phyloP scores from a whole-genome alignment of 2,113 vertebrate genomes.

The Catharus fuscescens region DNA sequence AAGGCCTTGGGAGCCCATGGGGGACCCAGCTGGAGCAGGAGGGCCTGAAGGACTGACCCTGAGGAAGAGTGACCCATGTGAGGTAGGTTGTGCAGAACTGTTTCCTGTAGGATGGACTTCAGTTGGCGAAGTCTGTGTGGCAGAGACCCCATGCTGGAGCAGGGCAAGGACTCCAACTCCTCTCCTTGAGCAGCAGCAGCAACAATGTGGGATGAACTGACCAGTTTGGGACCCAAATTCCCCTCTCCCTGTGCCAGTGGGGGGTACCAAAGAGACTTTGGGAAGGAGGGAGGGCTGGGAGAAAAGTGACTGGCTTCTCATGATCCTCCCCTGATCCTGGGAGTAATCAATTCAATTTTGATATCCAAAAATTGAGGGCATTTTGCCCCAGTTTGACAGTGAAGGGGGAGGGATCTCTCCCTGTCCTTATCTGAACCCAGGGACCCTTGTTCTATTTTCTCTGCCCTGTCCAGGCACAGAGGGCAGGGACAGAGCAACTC shows the following conservation, averaged over 20 bases:
- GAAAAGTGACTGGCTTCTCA: neutral
- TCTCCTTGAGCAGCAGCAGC: neutral
- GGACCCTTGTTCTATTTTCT: neutral
- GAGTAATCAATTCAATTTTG: neutral
- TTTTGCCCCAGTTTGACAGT: rapidly evolving
- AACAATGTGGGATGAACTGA: neutral
- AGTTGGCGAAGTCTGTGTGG: neutral
- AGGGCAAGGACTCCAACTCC: neutral
- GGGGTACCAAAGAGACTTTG: neutral
- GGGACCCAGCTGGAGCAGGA: neutral
- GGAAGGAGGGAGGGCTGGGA: neutral
- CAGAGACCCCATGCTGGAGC: neutral
- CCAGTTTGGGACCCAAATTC: neutral
- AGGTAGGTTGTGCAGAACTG: neutral
- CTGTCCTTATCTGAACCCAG: neutral
- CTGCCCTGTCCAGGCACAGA: neutral
- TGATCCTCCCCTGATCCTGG: neutral
- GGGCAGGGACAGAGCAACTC: neutral
- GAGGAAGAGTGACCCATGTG: neutral
- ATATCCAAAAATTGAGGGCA: too few species aligned
- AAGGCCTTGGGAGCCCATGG: neutral
- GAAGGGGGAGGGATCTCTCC: neutral
- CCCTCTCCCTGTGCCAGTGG: neutral
- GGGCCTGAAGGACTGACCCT: neutral
- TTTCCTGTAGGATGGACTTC: neutral